phyloP scores from a whole-genome alignment of 1,140 invertebrate species.

The Diprion similis region DNA sequence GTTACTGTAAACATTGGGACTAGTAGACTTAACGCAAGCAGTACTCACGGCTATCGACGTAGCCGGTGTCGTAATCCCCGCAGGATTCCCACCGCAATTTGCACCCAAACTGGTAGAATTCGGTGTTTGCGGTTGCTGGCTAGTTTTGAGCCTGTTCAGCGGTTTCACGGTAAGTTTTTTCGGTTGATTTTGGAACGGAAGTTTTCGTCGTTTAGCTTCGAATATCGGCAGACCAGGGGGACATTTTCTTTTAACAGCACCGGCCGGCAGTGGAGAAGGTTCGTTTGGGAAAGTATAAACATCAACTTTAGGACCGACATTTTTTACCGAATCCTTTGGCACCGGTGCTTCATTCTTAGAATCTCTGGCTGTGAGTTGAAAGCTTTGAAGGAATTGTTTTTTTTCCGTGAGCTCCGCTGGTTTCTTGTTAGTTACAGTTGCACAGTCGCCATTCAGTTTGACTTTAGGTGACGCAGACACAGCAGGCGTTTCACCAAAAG shows the following conservation, averaged over 20 bases:
- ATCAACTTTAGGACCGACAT: slow-evolving; percentile 27
- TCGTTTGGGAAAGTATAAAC: slow-evolving; percentile 50
- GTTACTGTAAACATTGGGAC: slow-evolving; percentile 30
- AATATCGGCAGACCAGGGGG: slow-evolving; percentile 51
- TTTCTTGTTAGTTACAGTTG: slow-evolving; percentile 24
- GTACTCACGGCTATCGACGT: background rate
- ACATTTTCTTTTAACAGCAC: slow-evolving; percentile 52
- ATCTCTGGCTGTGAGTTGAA: slow-evolving; percentile 43
- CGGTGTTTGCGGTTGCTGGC: background rate
- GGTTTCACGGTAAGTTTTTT: background rate
- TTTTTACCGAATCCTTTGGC: background rate
- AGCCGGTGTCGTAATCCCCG: background rate
- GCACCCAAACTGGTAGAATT: background rate
- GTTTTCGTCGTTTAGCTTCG: slow-evolving; percentile 39
- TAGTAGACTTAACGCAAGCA: slow-evolving; percentile 3
- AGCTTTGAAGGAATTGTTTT: slow-evolving; percentile 50
- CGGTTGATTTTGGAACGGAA: background rate
- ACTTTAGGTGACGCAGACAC: slow-evolving; percentile 9
- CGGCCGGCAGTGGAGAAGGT: slow-evolving; percentile 35
- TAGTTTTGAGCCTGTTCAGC: background rate
- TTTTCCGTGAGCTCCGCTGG: slow-evolving; percentile 43
- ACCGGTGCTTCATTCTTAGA: slow-evolving; percentile 7
- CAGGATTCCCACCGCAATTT: background rate
- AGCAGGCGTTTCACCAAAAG: slow-evolving; percentile 36
- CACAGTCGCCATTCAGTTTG: slow-evolving; percentile 31